Percentiles rank a stretch among this genome's conserved stretches.
phyloP scores from a whole-genome alignment of 2,113 vertebrate genomes.

The Riparia riparia region DNA sequence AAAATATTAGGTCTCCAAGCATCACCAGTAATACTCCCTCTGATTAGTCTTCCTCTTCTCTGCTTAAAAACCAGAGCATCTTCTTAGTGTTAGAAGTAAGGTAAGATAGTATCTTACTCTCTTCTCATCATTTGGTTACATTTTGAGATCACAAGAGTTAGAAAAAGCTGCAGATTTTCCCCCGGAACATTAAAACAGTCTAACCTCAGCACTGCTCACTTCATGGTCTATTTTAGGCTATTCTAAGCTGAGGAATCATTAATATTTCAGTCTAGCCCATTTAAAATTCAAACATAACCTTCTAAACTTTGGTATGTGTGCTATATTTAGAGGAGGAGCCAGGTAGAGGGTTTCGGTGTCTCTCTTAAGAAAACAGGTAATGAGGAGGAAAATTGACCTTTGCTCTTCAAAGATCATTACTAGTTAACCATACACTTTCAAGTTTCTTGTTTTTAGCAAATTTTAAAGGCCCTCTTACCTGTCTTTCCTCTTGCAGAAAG shows the following conservation, averaged over 20 bases:
- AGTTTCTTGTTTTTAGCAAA: neutral
- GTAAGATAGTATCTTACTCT: no score
- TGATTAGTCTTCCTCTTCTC: neutral
- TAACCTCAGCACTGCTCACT: neutral
- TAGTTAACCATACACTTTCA: neutral
- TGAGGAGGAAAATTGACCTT: neutral
- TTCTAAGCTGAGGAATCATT: neutral
- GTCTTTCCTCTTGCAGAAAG: neutral
- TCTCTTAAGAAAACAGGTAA: neutral
- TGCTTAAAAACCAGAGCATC: neutral
- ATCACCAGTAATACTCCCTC: neutral
- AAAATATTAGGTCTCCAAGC: neutral
- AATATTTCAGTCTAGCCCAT: constrained; percentile 21
- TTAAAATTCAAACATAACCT: constrained; percentile 26
- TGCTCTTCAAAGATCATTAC: neutral
- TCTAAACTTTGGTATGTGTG: neutral
- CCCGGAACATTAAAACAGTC: neutral
- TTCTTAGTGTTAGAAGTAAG: no score
- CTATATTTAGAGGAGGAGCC: neutral
- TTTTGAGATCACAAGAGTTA: neutral
- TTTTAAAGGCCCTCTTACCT: neutral
- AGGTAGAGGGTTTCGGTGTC: neutral
- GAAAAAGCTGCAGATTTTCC: neutral
- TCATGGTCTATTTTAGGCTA: neutral
- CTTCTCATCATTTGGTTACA: neutral